phyloP scores from a whole-genome alignment of 2,113 vertebrate species.

The Sterrhoptilus dennistouni region DNA sequence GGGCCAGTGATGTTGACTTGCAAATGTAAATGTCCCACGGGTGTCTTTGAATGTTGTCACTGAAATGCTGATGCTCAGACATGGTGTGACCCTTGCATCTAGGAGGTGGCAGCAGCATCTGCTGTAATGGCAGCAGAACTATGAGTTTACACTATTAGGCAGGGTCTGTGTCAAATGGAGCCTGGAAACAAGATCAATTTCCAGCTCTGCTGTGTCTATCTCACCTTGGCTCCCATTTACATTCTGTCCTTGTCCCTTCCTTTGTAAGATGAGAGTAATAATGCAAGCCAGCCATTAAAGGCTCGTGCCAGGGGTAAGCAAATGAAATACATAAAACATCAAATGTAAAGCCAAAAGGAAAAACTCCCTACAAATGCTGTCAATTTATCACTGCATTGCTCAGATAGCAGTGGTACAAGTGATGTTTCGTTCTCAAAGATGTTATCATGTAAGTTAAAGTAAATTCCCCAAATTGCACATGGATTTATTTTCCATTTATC shows the following conservation, averaged over 20 bases:
- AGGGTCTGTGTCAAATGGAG: slow-evolving; percentile 3
- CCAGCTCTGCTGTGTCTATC: not conserved
- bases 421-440: not conserved
- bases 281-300: not conserved
- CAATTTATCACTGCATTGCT: not conserved
- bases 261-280: not conserved
- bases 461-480: not conserved
- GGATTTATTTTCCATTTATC: not conserved
- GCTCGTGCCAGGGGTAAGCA: not conserved
- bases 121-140: not conserved
- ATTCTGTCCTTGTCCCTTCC: not conserved
- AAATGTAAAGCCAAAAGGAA: not conserved
- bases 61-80: not conserved
- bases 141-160: not conserved
- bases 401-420: not conserved
- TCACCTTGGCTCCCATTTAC: slow-evolving; percentile 1
- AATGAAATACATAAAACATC: not conserved
- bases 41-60: not conserved
- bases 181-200: not conserved
- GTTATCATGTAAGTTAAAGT: not conserved
- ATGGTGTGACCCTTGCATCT: not conserved
- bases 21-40: not conserved
- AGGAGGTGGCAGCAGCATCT: not conserved
- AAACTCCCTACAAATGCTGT: not conserved
- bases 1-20: not conserved